Percentiles rank a stretch among this genome's conserved stretches.
Evolutionary conservation across 92 coral and sea anemone species (phyloP).

Genomic region (Meandrina meandrites): DNA sequence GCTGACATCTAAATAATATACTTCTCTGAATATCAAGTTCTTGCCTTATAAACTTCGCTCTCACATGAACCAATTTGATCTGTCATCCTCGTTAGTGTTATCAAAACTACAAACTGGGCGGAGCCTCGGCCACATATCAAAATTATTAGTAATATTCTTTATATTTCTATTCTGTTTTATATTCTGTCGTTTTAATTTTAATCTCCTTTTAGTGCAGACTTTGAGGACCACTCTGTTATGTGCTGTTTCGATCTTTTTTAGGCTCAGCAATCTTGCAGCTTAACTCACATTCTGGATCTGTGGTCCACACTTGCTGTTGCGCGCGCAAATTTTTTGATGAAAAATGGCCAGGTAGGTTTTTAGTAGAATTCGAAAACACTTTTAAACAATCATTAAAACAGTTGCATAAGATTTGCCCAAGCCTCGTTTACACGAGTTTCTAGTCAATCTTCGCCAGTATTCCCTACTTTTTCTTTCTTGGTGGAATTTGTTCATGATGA

Average conservation of each 20-base stretch:
- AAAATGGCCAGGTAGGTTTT: conserved; percentile 46
- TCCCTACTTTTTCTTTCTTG: not conserved
- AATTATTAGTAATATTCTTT: too few species aligned
- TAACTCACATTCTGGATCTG: conserved; percentile 60
- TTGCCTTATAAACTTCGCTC: too few species aligned
- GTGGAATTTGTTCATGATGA: too few species aligned
- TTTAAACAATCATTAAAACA: too few species aligned
- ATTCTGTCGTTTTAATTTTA: too few species aligned
- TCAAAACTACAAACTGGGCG: not conserved
- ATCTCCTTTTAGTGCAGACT: too few species aligned
- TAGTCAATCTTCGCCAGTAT: not conserved
- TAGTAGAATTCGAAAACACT: not conserved
- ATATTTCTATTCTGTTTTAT: too few species aligned
- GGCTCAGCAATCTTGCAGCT: conserved; percentile 65
- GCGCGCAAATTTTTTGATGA: conserved; percentile 55
- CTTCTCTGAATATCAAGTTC: too few species aligned
- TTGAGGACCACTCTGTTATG: not conserved
- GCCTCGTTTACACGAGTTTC: not conserved
- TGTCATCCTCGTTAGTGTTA: not conserved
- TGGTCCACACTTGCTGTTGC: conserved; percentile 70
- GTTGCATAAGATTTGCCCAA: not conserved
- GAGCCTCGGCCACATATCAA: too few species aligned
- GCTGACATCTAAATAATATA: too few species aligned
- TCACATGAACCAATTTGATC: not conserved
- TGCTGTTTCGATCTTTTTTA: conserved; percentile 10